Evolutionary conservation across 2,888 invertebrate genomes (phyloP), one percentile per base, ranked within the genome.

Genomic region (Agrilus biguttatus): DNA sequence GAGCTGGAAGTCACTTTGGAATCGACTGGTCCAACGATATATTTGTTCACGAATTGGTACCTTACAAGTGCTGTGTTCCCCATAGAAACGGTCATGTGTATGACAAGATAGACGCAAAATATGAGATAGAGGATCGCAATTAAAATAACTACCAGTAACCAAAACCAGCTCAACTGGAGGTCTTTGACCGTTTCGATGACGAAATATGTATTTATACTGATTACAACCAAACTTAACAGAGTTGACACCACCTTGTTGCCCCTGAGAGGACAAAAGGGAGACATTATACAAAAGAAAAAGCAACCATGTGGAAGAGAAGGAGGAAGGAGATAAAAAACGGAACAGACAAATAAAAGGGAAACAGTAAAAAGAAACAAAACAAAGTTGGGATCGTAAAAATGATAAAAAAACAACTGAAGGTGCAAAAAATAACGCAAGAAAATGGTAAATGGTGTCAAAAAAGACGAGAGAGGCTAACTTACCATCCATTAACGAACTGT

Each of bases 131-230:
- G 57, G 40, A 76, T 53, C 8, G 78, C 75, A 52, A 79, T 73
- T 37, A 83, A 53, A 17, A 72, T 64, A 39, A 73, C 67, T 45
- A 72, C 41, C 1, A 63, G 58, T 56, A 77, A 61, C 41, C 69
- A 54, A 36, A 59, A 65, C 59, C 68, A 69, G 33, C 63, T 51
- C 13, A 71, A 54, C 6, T 74, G 51, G 2, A 63, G 56, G 6
- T 65, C 56, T 19, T 69, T 59, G 1, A 83, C 73, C 49, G 75
- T 77, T 41, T 72, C 71, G 14, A 75, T 65, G 10, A 88, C 83
- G 61, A 88, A 86, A 60, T 77, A 87, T 47, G 86, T 70, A 62
- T 90, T 90, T 53, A 90, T 87, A 5, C 63, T 68, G 54, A 90
- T 83, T 5, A 89, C 83, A 35, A 80, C 59, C 7, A 78, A 57